These are phyloP conservation scores for Microhierax caerulescens DNA, from an alignment of 2,797 vertebrate species.

Conservation along the genomic window DNA sequence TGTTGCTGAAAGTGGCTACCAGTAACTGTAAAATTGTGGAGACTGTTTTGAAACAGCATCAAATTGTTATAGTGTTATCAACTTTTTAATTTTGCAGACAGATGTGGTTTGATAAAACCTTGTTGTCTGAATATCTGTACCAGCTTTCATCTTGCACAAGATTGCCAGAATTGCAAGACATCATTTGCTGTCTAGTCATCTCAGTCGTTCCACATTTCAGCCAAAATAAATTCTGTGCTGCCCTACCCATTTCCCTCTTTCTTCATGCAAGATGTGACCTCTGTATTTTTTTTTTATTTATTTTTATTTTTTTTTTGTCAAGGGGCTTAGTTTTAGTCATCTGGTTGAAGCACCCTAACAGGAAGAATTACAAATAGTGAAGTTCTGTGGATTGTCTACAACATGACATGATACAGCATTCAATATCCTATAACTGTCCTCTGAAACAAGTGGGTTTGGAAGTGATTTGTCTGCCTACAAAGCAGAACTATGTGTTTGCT, in stretches of 20 bases:
- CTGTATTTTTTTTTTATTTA: not conserved
- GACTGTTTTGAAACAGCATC: not conserved
- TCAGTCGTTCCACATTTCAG: not conserved
- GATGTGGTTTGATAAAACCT: slow-evolving; percentile 7
- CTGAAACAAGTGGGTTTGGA: not conserved
- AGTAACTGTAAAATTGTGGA: not conserved
- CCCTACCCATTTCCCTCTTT: not conserved
- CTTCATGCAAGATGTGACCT: not conserved
- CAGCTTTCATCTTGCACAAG: slow-evolving; percentile 5
- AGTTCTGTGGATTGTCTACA: not conserved
- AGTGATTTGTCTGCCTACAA: not conserved
- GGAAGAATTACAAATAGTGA: not conserved
- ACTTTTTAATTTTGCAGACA: not conserved
- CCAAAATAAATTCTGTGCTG: slow-evolving; percentile 13
- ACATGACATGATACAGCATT: not conserved
- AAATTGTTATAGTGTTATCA: not conserved
- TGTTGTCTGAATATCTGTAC: not conserved
- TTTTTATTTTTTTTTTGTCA: not conserved
- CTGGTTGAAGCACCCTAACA: not conserved
- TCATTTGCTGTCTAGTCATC: not conserved
- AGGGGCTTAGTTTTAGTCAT: not conserved
- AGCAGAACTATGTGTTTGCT: not conserved
- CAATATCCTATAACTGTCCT: not conserved
- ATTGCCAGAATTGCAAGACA: not conserved
- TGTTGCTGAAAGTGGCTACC: not conserved